These are phyloP conservation scores for Calyptomena viridis DNA, from an alignment of 2,113 vertebrate species.

Conservation along the genomic window DNA sequence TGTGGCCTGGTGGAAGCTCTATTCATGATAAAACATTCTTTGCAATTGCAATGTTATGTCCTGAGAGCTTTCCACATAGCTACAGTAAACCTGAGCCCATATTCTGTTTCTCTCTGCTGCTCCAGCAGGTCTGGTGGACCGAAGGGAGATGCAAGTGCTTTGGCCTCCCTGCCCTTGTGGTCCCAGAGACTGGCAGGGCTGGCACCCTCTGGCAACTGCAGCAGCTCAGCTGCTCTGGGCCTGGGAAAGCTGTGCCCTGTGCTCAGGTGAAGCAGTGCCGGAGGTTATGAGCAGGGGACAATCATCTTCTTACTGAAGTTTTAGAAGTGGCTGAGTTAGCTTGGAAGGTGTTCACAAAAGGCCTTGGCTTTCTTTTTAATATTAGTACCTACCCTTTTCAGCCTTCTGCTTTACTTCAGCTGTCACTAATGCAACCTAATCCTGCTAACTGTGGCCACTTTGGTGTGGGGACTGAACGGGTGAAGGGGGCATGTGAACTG, in stretches of 20 bases:
- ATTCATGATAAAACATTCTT: neutral
- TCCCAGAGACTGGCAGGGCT: neutral
- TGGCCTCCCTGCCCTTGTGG: neutral
- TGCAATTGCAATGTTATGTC: neutral
- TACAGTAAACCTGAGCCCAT: neutral
- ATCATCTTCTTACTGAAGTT: neutral
- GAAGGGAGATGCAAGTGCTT: neutral
- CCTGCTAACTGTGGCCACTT: neutral
- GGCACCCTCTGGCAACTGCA: neutral
- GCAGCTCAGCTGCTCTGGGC: neutral
- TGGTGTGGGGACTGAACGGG: neutral
- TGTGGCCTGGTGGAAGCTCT: neutral
- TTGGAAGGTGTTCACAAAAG: neutral
- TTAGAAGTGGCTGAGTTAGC: neutral
- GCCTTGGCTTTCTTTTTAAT: neutral
- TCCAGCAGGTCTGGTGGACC: neutral
- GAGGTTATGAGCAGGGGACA: accelerated
- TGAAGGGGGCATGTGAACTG: neutral
- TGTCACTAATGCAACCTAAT: neutral
- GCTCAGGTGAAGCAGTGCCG: neutral
- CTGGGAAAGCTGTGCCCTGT: too few relatives aligned
- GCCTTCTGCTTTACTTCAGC: neutral
- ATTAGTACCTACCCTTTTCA: neutral
- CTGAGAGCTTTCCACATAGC: neutral
- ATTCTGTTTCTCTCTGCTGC: neutral